Conservation (phyloP, 2,888 invertebrate genomes). For the Euphydryas editha region DNA sequence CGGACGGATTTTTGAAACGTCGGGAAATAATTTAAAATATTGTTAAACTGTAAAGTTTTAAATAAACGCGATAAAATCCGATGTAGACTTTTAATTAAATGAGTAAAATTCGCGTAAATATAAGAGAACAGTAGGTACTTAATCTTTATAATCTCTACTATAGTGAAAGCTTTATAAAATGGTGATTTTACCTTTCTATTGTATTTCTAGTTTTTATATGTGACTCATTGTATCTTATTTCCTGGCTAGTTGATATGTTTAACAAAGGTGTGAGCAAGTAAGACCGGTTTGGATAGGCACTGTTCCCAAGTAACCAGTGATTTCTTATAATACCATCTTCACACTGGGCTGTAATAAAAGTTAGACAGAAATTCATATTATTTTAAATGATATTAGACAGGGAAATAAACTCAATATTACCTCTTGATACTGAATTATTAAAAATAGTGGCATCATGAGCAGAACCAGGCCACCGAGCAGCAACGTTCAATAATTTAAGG, state of each 20-base stretch:
- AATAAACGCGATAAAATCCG: no score
- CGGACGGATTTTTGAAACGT: no score
- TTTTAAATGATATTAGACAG: conserved; percentile 42
- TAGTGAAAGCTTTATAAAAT: no score
- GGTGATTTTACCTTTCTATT: conserved; percentile 35
- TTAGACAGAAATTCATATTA: conserved; percentile 25
- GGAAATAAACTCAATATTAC: conserved; percentile 6
- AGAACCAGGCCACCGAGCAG: conserved; percentile 26
- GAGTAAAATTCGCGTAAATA: no score
- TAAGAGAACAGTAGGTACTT: no score
- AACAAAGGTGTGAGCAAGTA: conserved; percentile 40
- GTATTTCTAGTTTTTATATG: conserved; percentile 42
- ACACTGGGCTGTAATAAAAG: conserved; percentile 30
- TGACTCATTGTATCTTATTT: conserved; percentile 38
- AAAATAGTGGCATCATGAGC: no score
- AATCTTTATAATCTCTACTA: no score
- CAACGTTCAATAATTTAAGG: conserved; percentile 37
- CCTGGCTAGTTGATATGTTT: conserved; percentile 33
- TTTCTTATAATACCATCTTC: conserved; percentile 23
- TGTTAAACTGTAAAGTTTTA: no score
- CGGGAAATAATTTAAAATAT: no score
- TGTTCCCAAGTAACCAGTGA: conserved; percentile 33
- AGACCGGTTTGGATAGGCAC: conserved; percentile 29
- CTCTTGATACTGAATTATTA: no score
- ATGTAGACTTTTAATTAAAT: no score